Evolutionary conservation across 2,113 vertebrate species (phyloP).

Genomic region (Nothoprocta perdicaria): DNA sequence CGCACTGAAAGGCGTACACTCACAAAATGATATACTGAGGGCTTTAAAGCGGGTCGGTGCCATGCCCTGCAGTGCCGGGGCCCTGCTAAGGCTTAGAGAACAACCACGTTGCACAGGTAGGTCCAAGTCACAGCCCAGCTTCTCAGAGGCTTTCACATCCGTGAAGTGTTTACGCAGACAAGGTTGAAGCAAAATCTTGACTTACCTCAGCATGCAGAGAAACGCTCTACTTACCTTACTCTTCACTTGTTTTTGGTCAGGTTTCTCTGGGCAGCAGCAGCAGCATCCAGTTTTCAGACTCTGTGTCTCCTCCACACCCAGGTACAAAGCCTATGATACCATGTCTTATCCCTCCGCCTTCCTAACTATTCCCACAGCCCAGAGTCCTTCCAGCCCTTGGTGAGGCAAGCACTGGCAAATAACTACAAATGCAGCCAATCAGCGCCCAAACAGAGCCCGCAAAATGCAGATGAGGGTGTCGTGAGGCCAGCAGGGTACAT

Average conservation of each 20-base stretch:
- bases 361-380: slow-evolving; percentile 29
- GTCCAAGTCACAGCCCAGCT: not conserved
- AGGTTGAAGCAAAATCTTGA: not conserved
- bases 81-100: not conserved
- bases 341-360: not conserved
- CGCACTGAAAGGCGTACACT: not conserved
- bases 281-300: slow-evolving; percentile 74
- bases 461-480: slow-evolving; percentile 62
- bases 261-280: slow-evolving; percentile 74
- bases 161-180: not conserved
- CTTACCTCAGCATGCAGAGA: slow-evolving; percentile 63
- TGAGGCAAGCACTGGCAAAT: slow-evolving; percentile 62
- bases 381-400: slow-evolving; percentile 20
- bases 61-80: not conserved
- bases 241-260: slow-evolving; percentile 70
- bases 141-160: not conserved
- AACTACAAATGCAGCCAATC: slow-evolving; percentile 66
- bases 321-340: slow-evolving; percentile 71
- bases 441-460: slow-evolving; percentile 31
- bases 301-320: slow-evolving; percentile 77
- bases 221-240: not conserved
- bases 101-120: rapidly evolving
- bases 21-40: not conserved
- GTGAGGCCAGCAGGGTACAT: not conserved
- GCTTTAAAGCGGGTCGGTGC: not conserved